phyloP scores from a whole-genome alignment of 2,888 invertebrate species.

The Sphaerophoria taeniata region DNA sequence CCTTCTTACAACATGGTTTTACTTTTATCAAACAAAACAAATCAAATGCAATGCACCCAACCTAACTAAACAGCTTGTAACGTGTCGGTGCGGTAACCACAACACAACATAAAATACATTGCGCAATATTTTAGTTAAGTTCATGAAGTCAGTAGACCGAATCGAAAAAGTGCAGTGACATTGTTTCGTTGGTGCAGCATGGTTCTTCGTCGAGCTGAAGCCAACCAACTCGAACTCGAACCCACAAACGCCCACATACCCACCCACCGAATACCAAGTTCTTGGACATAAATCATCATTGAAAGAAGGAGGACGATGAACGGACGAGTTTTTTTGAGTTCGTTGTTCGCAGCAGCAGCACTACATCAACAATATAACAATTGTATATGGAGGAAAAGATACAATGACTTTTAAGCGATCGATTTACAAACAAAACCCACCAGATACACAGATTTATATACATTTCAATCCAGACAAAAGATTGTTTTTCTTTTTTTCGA shows the following conservation, averaged over 20 bases:
- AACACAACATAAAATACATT: constrained; percentile 21
- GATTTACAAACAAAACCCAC: constrained; percentile 15
- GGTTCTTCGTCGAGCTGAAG: neutral
- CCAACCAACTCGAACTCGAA: too few relatives aligned
- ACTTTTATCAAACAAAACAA: constrained; percentile 2
- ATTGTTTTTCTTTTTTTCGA: constrained; percentile 9
- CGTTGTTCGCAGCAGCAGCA: constrained; percentile 10
- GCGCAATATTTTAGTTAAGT: constrained; percentile 48
- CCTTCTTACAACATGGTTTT: neutral
- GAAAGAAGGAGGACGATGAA: neutral
- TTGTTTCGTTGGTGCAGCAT: constrained; percentile 20
- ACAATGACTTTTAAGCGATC: constrained; percentile 65
- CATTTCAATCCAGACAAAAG: neutral
- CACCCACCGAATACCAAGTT: constrained; percentile 42
- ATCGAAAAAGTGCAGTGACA: constrained; percentile 61
- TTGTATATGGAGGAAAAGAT: constrained; percentile 2
- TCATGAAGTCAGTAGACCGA: constrained; percentile 61
- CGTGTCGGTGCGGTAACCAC: neutral
- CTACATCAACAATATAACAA: neutral
- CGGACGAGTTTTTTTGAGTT: constrained; percentile 22
- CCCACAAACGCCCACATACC: neutral
- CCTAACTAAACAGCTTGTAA: neutral
- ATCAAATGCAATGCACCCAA: constrained; percentile 8
- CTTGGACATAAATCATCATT: constrained; percentile 57
- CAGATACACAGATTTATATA: neutral